Conservation (phyloP, 2,888 invertebrate species). For the Operophtera brumata region DNA sequence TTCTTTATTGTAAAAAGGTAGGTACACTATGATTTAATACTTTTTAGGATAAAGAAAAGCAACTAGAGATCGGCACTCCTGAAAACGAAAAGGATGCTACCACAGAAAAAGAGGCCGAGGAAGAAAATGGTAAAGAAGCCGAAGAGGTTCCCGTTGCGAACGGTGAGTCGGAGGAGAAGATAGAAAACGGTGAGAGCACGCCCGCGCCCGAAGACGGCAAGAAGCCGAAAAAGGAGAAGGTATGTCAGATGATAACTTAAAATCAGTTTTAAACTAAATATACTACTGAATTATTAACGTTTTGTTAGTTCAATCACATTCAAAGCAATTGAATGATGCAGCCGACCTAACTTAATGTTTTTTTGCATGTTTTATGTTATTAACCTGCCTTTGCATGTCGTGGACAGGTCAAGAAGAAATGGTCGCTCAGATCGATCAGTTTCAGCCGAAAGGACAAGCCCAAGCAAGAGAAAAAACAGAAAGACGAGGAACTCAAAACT, state of each 20-base stretch:
- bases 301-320: not conserved
- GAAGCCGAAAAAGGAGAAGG: constrained; percentile 85
- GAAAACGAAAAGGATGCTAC: constrained; percentile 86
- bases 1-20: no score
- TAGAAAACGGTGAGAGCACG: constrained; percentile 63
- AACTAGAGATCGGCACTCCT: constrained; percentile 77
- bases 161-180: constrained; percentile 68
- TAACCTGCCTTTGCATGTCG: constrained; percentile 50
- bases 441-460: constrained; percentile 93
- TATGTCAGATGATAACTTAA: constrained; percentile 32
- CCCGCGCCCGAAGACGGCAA: constrained; percentile 74
- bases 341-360: constrained; percentile 11
- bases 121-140: constrained; percentile 56
- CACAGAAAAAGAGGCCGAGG: constrained; percentile 82
- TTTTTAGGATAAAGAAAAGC: constrained; percentile 82
- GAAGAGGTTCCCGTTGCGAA: constrained; percentile 60
- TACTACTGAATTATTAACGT: not conserved
- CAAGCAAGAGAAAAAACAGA: constrained; percentile 87
- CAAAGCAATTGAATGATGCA: not conserved
- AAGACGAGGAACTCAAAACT: constrained; percentile 79
- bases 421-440: constrained; percentile 93
- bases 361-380: constrained; percentile 48
- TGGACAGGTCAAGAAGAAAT: constrained; percentile 89
- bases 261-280: not conserved
- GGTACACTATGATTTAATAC: constrained; percentile 7